A percentile compares a stretch with the other conserved stretches of the same genome.
These are phyloP conservation scores for Chionis minor DNA, from an alignment of 2,113 vertebrate genomes.

Conservation along the genomic window DNA sequence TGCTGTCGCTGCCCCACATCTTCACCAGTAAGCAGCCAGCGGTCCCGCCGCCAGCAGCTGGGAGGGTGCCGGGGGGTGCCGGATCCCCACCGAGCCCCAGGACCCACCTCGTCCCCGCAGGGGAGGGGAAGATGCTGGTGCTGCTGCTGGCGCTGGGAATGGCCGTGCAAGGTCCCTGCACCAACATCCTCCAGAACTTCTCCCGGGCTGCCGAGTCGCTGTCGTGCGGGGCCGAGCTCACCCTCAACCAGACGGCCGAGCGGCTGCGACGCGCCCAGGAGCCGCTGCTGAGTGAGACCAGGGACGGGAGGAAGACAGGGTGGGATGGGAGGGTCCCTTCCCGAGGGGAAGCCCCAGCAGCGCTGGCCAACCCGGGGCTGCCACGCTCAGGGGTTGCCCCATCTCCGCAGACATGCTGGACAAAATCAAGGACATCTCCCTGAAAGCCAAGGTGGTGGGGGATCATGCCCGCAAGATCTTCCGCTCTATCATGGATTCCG, in stretches of 20 bases:
- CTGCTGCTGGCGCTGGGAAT: constrained; percentile 75
- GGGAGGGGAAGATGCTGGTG: constrained; percentile 76
- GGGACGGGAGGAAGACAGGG: background rate
- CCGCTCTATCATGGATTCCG: constrained; percentile 71
- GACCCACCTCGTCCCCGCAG: constrained; percentile 37
- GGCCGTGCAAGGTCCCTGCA: constrained; percentile 82
- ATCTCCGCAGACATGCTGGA: constrained; percentile 55
- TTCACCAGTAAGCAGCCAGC: constrained; percentile 79
- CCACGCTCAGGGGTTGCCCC: accelerated
- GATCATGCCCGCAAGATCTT: constrained; percentile 79
- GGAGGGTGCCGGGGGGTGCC: accelerated
- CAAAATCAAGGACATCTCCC: constrained; percentile 80
- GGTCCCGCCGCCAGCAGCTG: accelerated
- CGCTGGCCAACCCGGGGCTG: background rate
- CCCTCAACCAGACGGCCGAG: constrained; percentile 86
- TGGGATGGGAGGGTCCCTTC: background rate
- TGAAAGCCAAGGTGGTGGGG: constrained; percentile 71
- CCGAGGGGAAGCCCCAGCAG: background rate
- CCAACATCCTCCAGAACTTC: constrained; percentile 84
- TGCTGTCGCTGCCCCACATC: constrained; percentile 82
- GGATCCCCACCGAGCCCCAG: background rate
- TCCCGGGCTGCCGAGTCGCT: constrained; percentile 77
- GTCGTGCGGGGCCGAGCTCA: constrained; percentile 84
- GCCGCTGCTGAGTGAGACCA: constrained; percentile 83
- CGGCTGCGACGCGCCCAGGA: constrained; percentile 69